Evolutionary conservation across 2,113 vertebrate genomes (phyloP).

Genomic region (Phrynosoma platyrhinos): DNA sequence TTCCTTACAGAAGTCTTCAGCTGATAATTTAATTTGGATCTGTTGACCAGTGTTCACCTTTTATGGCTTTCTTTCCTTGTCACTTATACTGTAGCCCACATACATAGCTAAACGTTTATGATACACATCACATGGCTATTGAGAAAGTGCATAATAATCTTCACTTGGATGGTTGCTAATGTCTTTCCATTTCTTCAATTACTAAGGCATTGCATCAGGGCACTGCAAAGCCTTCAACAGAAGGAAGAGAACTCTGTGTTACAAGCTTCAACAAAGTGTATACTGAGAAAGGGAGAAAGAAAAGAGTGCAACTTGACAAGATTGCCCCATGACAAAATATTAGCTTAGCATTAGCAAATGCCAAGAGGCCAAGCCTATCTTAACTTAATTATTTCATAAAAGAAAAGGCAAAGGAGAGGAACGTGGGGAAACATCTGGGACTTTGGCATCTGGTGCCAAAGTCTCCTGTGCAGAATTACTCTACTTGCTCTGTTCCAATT

Average conservation of each 20-base stretch:
- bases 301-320: conserved; percentile 20
- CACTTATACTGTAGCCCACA: too few species aligned
- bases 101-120: background rate
- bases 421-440: background rate
- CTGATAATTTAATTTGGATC: too few species aligned
- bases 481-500: background rate
- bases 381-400: rapidly evolving
- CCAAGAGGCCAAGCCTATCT: rapidly evolving
- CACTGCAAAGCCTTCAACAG: background rate
- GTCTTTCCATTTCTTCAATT: background rate
- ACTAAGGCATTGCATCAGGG: background rate
- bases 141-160: background rate
- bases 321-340: conserved; percentile 29
- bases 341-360: background rate
- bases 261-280: conserved; percentile 51
- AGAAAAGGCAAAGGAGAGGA: background rate
- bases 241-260: conserved; percentile 6
- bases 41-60: too few species aligned
- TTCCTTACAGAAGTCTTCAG: too few species aligned
- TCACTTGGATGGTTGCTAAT: background rate
- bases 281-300: conserved; percentile 23
- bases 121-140: rapidly evolving
- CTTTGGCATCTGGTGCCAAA: background rate
- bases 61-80: too few species aligned
- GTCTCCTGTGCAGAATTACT: background rate